Evolutionary conservation across 2,888 invertebrate genomes (phyloP), one percentile per base, ranked within the genome.

Genomic region (Maniola hyperantus): DNA sequence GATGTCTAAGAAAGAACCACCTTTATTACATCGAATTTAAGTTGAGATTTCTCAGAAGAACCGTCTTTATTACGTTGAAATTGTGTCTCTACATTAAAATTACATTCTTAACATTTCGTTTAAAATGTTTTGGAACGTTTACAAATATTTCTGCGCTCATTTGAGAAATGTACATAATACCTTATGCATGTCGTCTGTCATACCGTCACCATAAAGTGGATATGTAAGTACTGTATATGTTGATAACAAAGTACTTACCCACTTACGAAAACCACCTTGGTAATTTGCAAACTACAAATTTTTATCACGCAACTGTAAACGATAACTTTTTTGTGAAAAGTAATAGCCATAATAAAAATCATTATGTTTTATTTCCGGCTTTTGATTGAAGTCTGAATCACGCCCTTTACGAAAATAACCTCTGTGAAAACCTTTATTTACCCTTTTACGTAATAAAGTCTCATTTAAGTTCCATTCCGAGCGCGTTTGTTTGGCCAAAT

Each of bases 311-410:
- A 59, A 67, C 50, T 44, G 50, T 59, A 10, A 36, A 34, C 59
- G 53, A 53, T 62, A 66, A 64, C 15, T 53, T 61, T n/a, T 66
- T 13, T 50, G 33, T 66, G 66, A 67, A 68, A 70, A 70, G 65
- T 68, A 66, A 70, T 57, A 67, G 66, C 64, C 64, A 57, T 42
- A 85, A 87, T 82, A 82, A 78, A 80, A 84, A 87, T n/a, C n/a
- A n/a, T 88, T 83, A 85, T 79, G 79, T 79, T 83, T 79, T 82
- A 87, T 89, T 88, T 89, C 87, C 88, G 82, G 79, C 42, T 72
- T 74, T 75, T 84, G 87, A 89, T 88, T 86, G 84, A 86, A 85
- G 84, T 79, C 75, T 74, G 74, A 74, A 79, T 77, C 82, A 78
- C 81, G 79, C 83, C 82, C 76, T 70, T 66, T 68, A 58, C 66